These are phyloP conservation scores for Sylvicola cinctus DNA, from an alignment of 2,888 invertebrate genomes.

Conservation along the genomic window DNA sequence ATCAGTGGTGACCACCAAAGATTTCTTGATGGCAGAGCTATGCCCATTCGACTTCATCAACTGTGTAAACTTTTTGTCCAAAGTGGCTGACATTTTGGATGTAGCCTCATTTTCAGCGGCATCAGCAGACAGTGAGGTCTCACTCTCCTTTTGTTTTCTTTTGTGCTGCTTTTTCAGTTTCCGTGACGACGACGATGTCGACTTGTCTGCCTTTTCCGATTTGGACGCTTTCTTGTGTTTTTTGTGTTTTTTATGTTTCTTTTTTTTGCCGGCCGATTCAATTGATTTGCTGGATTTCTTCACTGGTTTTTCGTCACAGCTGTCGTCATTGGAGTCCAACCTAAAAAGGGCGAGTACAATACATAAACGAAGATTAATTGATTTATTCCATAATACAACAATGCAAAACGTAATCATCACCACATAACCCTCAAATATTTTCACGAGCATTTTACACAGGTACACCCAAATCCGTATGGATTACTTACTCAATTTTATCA, in stretches of 20 bases:
- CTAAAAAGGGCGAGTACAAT: constrained; percentile 11
- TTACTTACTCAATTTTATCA: constrained; percentile 5
- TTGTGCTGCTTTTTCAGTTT: constrained; percentile 38
- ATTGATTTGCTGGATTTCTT: no score
- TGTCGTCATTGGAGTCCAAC: constrained; percentile 15
- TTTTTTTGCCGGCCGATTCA: no score
- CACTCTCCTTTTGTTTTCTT: constrained; percentile 27
- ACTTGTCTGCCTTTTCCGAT: constrained; percentile 29
- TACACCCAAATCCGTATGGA: no score
- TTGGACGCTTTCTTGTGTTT: constrained; percentile 45
- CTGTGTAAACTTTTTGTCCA: constrained; percentile 20
- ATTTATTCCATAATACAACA: no score
- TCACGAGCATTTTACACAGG: no score
- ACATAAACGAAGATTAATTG: no score
- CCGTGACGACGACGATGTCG: constrained; percentile 21
- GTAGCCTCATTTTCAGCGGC: constrained; percentile 12
- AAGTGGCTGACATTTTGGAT: constrained; percentile 1
- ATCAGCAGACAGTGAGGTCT: constrained; percentile 17
- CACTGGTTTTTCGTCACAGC: no score
- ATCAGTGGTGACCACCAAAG: constrained; percentile 23
- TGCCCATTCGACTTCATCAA: constrained; percentile 14
- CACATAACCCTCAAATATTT: no score
- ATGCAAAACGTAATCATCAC: no score
- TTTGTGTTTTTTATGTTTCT: constrained; percentile 36
- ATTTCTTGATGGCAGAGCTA: constrained; percentile 10